Conservation (phyloP, 2,888 invertebrate species). For the Volucella bombylans region DNA sequence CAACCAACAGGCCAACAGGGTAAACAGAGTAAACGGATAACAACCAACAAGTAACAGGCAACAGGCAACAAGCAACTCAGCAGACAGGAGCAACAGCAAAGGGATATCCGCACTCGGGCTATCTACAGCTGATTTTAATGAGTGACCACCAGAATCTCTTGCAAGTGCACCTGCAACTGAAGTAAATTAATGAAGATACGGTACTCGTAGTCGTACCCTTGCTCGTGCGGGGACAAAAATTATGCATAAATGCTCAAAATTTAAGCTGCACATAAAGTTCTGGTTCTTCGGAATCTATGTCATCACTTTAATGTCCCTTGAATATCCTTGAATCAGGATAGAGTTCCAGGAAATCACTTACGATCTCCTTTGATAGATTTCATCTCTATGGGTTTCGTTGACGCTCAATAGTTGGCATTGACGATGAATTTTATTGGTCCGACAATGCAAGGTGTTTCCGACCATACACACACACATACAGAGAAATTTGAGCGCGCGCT, state of each 20-base stretch:
- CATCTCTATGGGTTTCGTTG: constrained; percentile 5
- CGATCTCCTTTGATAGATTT: constrained; percentile 46
- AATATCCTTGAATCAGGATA: constrained; percentile 44
- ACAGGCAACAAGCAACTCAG: constrained; percentile 6
- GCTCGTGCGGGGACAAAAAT: constrained; percentile 37
- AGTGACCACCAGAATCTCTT: constrained; percentile 66
- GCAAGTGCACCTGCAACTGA: constrained; percentile 68
- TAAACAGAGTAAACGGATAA: background rate
- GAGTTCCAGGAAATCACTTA: constrained; percentile 60
- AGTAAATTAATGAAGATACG: constrained; percentile 68
- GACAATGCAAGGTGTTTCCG: constrained; percentile 65
- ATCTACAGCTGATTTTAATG: constrained; percentile 71
- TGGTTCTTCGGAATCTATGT: constrained; percentile 24
- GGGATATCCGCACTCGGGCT: constrained; percentile 36
- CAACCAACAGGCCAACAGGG: background rate
- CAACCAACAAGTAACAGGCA: constrained; percentile 17
- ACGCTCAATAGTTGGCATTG: constrained; percentile 40
- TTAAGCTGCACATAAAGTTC: constrained; percentile 33
- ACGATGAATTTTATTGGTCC: constrained; percentile 60
- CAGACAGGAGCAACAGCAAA: constrained; percentile 34
- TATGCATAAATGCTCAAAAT: constrained; percentile 55
- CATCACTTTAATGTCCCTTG: constrained; percentile 25
- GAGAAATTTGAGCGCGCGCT: constrained; percentile 45
- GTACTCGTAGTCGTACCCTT: constrained; percentile 5
- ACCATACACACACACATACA: constrained; percentile 19